Percentiles rank a stretch among this genome's conserved stretches.
phyloP scores from a whole-genome alignment of 2,888 invertebrate genomes.

The Heliothis peltigera region DNA sequence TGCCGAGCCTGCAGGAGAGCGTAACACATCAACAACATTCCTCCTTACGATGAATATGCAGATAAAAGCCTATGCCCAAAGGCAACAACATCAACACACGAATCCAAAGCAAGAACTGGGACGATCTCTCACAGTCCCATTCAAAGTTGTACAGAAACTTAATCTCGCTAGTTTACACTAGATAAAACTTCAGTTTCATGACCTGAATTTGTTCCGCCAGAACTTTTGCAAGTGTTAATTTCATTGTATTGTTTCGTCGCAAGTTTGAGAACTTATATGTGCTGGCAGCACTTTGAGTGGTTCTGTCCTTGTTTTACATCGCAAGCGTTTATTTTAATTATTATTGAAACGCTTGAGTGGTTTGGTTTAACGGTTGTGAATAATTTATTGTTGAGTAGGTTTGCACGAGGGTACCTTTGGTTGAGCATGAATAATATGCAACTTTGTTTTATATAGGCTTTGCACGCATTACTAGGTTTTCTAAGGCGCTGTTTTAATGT shows the following conservation, averaged over 20 bases:
- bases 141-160: constrained; percentile 64
- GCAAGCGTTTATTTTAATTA: constrained; percentile 2
- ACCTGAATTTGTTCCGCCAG: constrained; percentile 65
- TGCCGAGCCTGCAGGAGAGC: no score
- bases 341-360: not conserved
- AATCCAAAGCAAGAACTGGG: constrained; percentile 37
- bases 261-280: not conserved
- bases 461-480: no score
- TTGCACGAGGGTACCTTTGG: no score
- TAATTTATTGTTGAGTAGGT: no score
- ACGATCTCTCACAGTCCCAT: constrained; percentile 50
- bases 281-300: constrained; percentile 2
- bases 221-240: constrained; percentile 69
- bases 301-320: not conserved
- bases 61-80: not conserved
- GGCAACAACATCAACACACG: not conserved
- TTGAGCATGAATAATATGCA: no score
- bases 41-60: no score
- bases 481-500: no score
- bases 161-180: constrained; percentile 72
- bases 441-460: no score
- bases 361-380: no score
- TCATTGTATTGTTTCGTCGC: constrained; percentile 61
- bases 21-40: not conserved
- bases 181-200: constrained; percentile 68